Evolutionary conservation across 2,888 invertebrate species (phyloP).

Genomic region (Lasioglossum calceatum): DNA sequence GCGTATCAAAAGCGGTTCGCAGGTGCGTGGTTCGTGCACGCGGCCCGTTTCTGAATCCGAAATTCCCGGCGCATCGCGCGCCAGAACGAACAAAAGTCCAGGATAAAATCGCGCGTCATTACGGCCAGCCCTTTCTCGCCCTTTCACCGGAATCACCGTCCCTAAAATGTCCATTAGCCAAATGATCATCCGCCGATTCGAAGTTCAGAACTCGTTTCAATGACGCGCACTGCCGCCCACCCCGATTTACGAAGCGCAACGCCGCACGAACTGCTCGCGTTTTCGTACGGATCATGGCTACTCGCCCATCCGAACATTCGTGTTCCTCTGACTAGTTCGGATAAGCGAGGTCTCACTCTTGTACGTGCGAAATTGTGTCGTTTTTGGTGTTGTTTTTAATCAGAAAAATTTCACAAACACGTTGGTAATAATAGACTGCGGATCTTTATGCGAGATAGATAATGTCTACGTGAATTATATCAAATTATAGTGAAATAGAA

Average conservation of each 20-base stretch:
- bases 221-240: neutral
- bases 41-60: neutral
- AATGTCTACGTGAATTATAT: no score
- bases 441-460: no score
- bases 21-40: neutral
- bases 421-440: no score
- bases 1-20: neutral
- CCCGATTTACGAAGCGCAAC: neutral
- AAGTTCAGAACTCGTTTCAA: neutral
- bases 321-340: no score
- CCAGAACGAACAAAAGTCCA: slow-evolving; percentile 10
- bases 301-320: neutral
- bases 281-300: neutral
- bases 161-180: slow-evolving; percentile 70
- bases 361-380: no score
- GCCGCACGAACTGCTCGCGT: neutral
- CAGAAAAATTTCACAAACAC: no score
- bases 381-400: no score
- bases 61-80: neutral
- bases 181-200: slow-evolving; percentile 63
- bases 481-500: no score
- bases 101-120: slow-evolving; percentile 38
- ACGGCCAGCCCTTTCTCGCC: neutral
- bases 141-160: neutral
- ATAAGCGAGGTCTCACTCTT: no score